Evolutionary conservation across 1,140 invertebrate genomes (phyloP).

Genomic region (Pogonus chalceus): DNA sequence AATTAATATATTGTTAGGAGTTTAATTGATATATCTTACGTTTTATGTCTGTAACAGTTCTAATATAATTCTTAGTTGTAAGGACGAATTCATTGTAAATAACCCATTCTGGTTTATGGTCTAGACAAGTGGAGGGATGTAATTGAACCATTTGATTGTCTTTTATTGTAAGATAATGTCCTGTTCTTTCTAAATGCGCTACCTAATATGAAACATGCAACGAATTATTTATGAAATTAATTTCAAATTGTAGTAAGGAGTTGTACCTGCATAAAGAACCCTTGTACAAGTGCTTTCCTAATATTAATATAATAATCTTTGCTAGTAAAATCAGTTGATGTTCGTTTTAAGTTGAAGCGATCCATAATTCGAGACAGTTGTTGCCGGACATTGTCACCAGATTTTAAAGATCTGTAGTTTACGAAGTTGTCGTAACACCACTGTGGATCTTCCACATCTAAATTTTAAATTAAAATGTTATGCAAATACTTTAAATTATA

Average conservation of each 20-base stretch:
- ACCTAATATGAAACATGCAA: slow-evolving; percentile 52
- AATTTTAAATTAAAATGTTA: neutral
- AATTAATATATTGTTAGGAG: neutral
- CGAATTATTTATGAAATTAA: slow-evolving; percentile 7
- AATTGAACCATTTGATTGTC: slow-evolving; percentile 98
- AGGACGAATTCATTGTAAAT: slow-evolving; percentile 99
- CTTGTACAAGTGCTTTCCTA: slow-evolving; percentile 92
- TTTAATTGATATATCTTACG: slow-evolving; percentile 52
- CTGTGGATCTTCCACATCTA: slow-evolving; percentile 77
- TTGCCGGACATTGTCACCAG: slow-evolving; percentile 55
- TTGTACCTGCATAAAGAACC: slow-evolving; percentile 98
- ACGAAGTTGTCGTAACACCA: slow-evolving; percentile 99
- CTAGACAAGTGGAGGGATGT: slow-evolving; percentile 96
- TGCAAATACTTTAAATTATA: neutral
- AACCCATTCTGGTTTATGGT: slow-evolving; percentile 99
- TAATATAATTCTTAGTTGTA: slow-evolving; percentile 98
- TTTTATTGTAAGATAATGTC: slow-evolving; percentile 97
- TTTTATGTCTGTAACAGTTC: slow-evolving; percentile 98
- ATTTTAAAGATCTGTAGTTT: slow-evolving; percentile 96
- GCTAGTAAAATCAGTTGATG: slow-evolving; percentile 96
- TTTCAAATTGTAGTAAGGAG: slow-evolving; percentile 6
- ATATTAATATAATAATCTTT: slow-evolving; percentile 99
- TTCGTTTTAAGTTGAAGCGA: slow-evolving; percentile 84
- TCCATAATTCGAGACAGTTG: slow-evolving; percentile 58
- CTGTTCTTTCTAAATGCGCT: slow-evolving; percentile 88